Evolutionary conservation across 2,797 vertebrate species (phyloP).

Genomic region (Philypnodon macrostomus): DNA sequence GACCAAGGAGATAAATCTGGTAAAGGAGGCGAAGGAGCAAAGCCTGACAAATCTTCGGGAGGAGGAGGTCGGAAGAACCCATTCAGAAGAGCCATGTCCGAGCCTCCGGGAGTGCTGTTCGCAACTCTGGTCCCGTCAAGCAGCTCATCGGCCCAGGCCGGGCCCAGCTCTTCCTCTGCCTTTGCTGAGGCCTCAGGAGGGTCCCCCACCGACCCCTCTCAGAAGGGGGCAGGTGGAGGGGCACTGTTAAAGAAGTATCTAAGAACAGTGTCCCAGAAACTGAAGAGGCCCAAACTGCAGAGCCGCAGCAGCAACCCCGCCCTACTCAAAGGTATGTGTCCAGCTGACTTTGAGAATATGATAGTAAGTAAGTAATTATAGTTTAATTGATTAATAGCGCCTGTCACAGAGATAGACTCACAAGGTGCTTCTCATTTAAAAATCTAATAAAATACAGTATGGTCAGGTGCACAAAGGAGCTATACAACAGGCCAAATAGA

Average conservation of each 20-base stretch:
- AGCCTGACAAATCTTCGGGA: conserved; percentile 14
- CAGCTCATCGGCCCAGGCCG: conserved; percentile 27
- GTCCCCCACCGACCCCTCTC: conserved; percentile 59
- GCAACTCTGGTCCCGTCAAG: conserved; percentile 28
- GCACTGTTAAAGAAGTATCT: conserved; percentile 79
- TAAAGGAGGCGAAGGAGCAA: conserved; percentile 58
- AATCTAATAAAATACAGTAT: no score
- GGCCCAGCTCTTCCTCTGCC: conserved; percentile 26
- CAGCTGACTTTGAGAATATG: neutral
- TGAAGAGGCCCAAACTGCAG: conserved; percentile 72
- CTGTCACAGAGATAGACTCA: no score
- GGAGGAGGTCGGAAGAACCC: conserved; percentile 72
- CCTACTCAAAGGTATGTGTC: conserved; percentile 59
- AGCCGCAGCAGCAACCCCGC: conserved; percentile 50
- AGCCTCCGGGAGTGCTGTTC: conserved; percentile 70
- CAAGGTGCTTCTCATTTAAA: no score
- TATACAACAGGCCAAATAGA: no score
- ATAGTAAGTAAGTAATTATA: neutral
- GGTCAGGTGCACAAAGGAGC: no score
- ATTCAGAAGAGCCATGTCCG: conserved; percentile 84
- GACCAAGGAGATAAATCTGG: conserved; percentile 54
- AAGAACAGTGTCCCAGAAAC: conserved; percentile 78
- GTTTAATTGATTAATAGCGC: no score
- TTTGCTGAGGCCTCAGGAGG: conserved; percentile 34
- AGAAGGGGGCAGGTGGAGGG: conserved; percentile 62